Conservation (phyloP, 2,888 invertebrate species). For the Abrostola tripartita region DNA sequence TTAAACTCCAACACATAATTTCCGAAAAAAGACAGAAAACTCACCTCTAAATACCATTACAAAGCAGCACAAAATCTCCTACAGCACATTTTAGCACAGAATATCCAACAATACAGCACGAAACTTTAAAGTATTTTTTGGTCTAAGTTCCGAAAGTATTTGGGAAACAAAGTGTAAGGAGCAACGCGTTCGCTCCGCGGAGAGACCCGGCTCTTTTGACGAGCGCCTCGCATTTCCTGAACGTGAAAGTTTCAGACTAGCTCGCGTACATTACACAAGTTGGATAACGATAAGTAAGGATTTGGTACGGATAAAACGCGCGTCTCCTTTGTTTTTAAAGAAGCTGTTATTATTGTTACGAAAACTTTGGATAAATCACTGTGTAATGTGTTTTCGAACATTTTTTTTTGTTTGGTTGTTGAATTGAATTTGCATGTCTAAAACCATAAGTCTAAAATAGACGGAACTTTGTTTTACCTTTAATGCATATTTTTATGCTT, state of each 20-base stretch:
- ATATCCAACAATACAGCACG: constrained; percentile 1
- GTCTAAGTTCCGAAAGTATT: constrained; percentile 19
- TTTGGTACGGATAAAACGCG: constrained; percentile 30
- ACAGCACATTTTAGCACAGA: constrained; percentile 38
- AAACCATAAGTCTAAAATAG: no score
- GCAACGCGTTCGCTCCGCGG: constrained; percentile 50
- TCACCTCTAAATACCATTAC: constrained; percentile 34
- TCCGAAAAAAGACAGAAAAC: background rate
- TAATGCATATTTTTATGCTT: no score
- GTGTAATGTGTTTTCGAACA: no score
- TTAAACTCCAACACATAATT: background rate
- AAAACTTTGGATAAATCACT: no score
- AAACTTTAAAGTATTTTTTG: constrained; percentile 4
- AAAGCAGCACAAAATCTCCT: constrained; percentile 21
- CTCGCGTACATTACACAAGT: constrained; percentile 42
- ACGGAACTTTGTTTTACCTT: no score
- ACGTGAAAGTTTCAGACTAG: constrained; percentile 57
- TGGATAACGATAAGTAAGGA: constrained; percentile 39
- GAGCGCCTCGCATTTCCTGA: constrained; percentile 46
- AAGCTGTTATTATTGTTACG: background rate
- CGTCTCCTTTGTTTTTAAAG: constrained; percentile 8
- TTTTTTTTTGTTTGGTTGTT: no score
- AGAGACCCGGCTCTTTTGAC: constrained; percentile 50
- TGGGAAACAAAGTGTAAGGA: constrained; percentile 6
- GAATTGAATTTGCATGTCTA: no score